Conservation (phyloP, 2,888 invertebrate genomes). For the Epinotia nisella region DNA sequence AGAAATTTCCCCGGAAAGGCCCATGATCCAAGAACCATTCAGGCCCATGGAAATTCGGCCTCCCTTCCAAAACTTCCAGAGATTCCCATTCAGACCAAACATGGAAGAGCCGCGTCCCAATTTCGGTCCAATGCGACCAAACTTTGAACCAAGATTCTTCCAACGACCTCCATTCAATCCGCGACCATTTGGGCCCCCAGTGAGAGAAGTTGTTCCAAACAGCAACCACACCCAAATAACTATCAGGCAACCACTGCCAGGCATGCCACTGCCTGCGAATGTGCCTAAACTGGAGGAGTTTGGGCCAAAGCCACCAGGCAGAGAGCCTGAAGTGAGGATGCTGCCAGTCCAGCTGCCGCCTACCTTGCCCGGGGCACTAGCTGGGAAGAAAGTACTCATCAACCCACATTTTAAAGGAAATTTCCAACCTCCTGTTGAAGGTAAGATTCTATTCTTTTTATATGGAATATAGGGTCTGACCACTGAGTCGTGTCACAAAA, state of each 20-base stretch:
- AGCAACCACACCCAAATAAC: conserved; percentile 67
- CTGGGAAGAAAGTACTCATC: conserved; percentile 87
- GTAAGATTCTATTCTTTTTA: conserved; percentile 59
- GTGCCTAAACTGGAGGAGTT: conserved; percentile 47
- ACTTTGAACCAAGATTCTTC: conserved; percentile 62
- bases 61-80: conserved; percentile 51
- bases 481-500: too few relatives aligned
- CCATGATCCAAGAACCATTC: conserved; percentile 54
- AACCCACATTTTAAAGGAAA: conserved; percentile 88
- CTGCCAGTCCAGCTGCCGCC: conserved; percentile 70
- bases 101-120: conserved; percentile 55
- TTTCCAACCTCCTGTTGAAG: conserved; percentile 83
- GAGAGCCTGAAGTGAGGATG: conserved; percentile 76
- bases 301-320: conserved; percentile 46
- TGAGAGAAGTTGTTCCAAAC: conserved; percentile 63
- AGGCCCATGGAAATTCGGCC: conserved; percentile 54
- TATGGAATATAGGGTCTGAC: background rate
- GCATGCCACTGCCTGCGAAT: conserved; percentile 40
- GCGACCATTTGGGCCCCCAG: conserved; percentile 59
- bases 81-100: conserved; percentile 56
- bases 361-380: conserved; percentile 66
- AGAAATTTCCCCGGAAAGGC: conserved; percentile 60
- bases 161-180: conserved; percentile 54
- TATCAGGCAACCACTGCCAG: conserved; percentile 60
- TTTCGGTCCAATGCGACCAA: conserved; percentile 51